Evolutionary conservation across 1,140 invertebrate species (phyloP).

Genomic region (Ylistrum balloti): DNA sequence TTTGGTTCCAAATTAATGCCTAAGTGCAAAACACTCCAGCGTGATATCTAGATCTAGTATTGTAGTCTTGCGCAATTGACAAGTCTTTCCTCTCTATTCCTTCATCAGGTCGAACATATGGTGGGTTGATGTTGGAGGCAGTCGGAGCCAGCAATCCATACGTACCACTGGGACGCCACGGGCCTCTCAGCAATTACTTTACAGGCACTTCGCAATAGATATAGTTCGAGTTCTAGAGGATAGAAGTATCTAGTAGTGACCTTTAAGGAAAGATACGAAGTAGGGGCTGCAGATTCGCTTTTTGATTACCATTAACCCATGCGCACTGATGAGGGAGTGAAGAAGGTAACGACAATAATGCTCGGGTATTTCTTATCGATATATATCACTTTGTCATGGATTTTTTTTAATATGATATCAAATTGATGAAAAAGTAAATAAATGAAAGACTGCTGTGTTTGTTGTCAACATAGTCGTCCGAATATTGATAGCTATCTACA

Average conservation of each 20-base stretch:
- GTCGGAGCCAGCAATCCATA: neutral
- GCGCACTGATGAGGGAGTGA: neutral
- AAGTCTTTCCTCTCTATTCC: neutral
- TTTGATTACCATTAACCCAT: neutral
- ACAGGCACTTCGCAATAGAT: slow-evolving; percentile 18
- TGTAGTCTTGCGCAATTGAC: slow-evolving; percentile 19
- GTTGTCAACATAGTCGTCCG: no score
- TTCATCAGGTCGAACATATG: neutral
- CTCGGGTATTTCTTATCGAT: no score
- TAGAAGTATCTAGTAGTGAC: neutral
- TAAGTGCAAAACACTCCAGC: slow-evolving; percentile 8
- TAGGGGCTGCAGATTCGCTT: neutral
- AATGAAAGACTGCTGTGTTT: no score
- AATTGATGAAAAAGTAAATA: no score
- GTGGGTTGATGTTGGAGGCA: neutral
- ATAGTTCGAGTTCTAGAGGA: neutral
- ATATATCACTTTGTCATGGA: no score
- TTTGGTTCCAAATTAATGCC: slow-evolving; percentile 38
- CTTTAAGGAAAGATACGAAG: neutral
- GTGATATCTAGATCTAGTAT: neutral
- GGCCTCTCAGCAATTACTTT: slow-evolving; percentile 19
- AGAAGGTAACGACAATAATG: no score
- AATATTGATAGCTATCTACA: no score
- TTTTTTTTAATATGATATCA: no score
- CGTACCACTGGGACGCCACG: neutral